These are phyloP conservation scores for Erpobdella octoculata DNA, from an alignment of 2,888 invertebrate species.

Conservation along the genomic window DNA sequence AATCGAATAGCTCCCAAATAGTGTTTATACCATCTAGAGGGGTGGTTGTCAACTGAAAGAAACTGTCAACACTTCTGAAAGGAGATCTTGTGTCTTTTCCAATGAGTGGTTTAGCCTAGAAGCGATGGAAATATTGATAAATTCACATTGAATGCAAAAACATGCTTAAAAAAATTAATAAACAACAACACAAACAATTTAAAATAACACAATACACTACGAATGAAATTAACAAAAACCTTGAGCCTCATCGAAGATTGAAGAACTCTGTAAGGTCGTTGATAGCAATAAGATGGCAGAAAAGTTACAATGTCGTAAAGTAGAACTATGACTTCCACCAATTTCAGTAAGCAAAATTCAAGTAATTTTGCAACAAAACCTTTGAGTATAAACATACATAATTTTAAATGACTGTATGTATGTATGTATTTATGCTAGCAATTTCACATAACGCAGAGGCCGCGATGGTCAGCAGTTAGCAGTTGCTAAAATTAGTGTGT, in stretches of 20 bases:
- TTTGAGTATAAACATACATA: no score
- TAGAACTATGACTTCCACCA: slow-evolving; percentile 55
- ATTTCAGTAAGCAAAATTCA: slow-evolving; percentile 13
- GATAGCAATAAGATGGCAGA: slow-evolving; percentile 77
- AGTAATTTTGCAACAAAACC: slow-evolving; percentile 18
- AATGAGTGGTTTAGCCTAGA: slow-evolving; percentile 21
- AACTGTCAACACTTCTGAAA: slow-evolving; percentile 44
- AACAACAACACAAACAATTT: no score
- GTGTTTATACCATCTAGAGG: slow-evolving; percentile 50
- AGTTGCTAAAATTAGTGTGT: no score
- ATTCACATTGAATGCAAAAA: not conserved
- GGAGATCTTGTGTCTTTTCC: slow-evolving; percentile 40
- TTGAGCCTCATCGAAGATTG: slow-evolving; percentile 42
- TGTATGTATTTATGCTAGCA: no score
- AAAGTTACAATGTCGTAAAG: slow-evolving; percentile 83
- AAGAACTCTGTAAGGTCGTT: slow-evolving; percentile 55
- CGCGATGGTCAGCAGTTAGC: no score
- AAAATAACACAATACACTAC: not conserved
- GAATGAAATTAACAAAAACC: slow-evolving; percentile 38
- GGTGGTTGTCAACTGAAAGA: slow-evolving; percentile 41
- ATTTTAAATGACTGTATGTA: no score
- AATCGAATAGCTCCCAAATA: slow-evolving; percentile 64
- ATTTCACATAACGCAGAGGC: no score
- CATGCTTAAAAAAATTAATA: not conserved
- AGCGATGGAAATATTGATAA: not conserved